phyloP scores from a whole-genome alignment of 1,140 invertebrate species.

The Achroia grisella region DNA sequence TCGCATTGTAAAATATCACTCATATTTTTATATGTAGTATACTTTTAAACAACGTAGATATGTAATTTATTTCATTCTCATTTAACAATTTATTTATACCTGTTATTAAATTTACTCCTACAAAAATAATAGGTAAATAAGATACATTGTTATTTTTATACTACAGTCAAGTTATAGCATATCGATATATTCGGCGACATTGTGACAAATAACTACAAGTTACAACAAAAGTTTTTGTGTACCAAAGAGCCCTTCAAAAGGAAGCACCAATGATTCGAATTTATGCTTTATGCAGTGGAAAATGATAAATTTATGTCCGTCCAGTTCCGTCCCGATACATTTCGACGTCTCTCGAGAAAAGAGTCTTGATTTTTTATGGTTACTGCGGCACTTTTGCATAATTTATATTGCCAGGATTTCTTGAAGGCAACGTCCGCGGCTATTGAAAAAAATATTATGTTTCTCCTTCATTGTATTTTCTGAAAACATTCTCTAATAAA shows the following conservation, averaged over 20 bases:
- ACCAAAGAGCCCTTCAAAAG: slow-evolving; percentile 27
- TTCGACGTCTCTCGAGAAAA: slow-evolving; percentile 35
- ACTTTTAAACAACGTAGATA: too few species aligned
- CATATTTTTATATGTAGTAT: too few species aligned
- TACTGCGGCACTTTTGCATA: slow-evolving; percentile 66
- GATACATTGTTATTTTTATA: too few species aligned
- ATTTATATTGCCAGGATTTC: slow-evolving; percentile 22
- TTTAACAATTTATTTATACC: too few species aligned
- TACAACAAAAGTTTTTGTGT: slow-evolving; percentile 21
- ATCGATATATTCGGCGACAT: not conserved
- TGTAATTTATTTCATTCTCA: too few species aligned
- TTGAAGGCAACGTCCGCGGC: too few species aligned
- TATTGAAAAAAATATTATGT: too few species aligned
- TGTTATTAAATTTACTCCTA: too few species aligned
- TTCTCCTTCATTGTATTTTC: slow-evolving; percentile 3
- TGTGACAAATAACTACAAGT: not conserved
- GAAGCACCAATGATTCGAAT: slow-evolving; percentile 67
- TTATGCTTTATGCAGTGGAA: slow-evolving; percentile 72
- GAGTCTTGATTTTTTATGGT: slow-evolving; percentile 64
- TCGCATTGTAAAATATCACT: not conserved
- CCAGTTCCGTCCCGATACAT: slow-evolving; percentile 59
- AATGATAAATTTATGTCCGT: slow-evolving; percentile 70
- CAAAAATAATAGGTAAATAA: too few species aligned
- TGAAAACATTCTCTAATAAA: not conserved
- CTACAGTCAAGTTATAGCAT: too few species aligned